Conservation (phyloP, 2,113 vertebrate species). For the Seriola rivoliana region DNA sequence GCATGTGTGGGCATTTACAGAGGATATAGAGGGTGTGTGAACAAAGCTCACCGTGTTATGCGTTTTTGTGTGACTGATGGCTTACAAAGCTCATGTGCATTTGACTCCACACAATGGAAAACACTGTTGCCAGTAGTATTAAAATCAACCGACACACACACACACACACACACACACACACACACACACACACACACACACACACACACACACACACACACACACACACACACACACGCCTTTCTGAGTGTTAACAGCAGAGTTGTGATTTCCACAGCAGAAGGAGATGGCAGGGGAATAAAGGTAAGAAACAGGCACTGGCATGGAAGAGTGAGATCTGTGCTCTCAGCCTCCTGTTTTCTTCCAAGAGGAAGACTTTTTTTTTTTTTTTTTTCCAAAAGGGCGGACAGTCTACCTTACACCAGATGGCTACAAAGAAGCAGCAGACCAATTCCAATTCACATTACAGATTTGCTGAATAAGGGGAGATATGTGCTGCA, state of each 20-base stretch:
- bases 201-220: background rate
- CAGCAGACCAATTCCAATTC: slow-evolving; percentile 61
- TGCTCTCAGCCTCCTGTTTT: slow-evolving; percentile 49
- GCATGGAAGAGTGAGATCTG: slow-evolving; percentile 61
- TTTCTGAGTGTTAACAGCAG: slow-evolving; percentile 22
- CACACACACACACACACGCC: background rate
- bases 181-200: background rate
- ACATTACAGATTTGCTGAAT: slow-evolving; percentile 52
- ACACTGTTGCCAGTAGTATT: background rate
- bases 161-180: background rate
- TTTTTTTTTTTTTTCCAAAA: slow-evolving; percentile 49
- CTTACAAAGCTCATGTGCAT: background rate
- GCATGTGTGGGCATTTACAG: background rate
- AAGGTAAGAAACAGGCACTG: slow-evolving; percentile 53
- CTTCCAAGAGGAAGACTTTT: slow-evolving; percentile 49
- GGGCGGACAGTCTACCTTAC: slow-evolving; percentile 41
- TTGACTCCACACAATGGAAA: background rate
- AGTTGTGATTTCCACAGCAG: slow-evolving; percentile 44
- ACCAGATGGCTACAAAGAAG: slow-evolving; percentile 68
- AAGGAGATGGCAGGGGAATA: slow-evolving; percentile 54
- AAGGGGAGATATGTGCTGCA: slow-evolving; percentile 19
- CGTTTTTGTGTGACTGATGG: background rate
- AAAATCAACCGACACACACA: slow-evolving; percentile 8
- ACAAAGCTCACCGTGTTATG: background rate
- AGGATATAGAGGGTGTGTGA: background rate